These are phyloP conservation scores for Pardosa pseudoannulata DNA, from an alignment of 2,888 invertebrate genomes.

Conservation along the genomic window DNA sequence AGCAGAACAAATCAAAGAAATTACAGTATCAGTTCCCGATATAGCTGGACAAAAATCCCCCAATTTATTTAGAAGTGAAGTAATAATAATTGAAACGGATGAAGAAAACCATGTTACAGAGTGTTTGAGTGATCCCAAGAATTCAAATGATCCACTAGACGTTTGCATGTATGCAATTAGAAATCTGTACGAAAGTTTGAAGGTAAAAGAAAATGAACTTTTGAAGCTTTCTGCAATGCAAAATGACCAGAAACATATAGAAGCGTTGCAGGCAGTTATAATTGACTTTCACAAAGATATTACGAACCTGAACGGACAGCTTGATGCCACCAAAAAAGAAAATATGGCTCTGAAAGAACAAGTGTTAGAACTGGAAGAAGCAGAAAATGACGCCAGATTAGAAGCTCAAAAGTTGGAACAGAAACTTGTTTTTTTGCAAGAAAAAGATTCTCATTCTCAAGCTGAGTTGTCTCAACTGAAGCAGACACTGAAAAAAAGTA, in stretches of 20 bases:
- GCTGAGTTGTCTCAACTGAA: slow-evolving; percentile 54
- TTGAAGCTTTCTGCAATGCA: slow-evolving; percentile 46
- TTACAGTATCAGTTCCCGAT: too few species aligned
- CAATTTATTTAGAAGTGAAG: slow-evolving; percentile 19
- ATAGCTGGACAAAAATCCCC: neutral
- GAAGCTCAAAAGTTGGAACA: slow-evolving; percentile 80
- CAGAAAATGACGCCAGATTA: slow-evolving; percentile 85
- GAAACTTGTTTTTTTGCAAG: slow-evolving; percentile 62
- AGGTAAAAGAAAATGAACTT: slow-evolving; percentile 60
- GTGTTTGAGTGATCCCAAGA: slow-evolving; percentile 22
- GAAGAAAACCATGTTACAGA: slow-evolving; percentile 21
- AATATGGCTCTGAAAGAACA: slow-evolving; percentile 81
- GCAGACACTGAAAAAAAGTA: slow-evolving; percentile 28
- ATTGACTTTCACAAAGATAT: slow-evolving; percentile 78
- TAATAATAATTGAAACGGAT: slow-evolving; percentile 50
- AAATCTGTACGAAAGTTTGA: slow-evolving; percentile 45
- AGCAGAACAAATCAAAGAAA: neutral
- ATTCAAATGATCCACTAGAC: slow-evolving; percentile 41
- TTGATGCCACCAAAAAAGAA: slow-evolving; percentile 55
- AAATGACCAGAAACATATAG: slow-evolving; percentile 57
- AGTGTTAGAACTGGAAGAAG: slow-evolving; percentile 86
- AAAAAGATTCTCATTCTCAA: slow-evolving; percentile 67
- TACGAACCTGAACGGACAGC: slow-evolving; percentile 79
- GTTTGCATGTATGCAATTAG: slow-evolving; percentile 60
- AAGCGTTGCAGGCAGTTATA: slow-evolving; percentile 42